Evolutionary conservation across 2,113 vertebrate genomes (phyloP).

Genomic region (Mus musculus): GRCm39 chr13:12494001-12494500

Average conservation of each 20-base stretch:
- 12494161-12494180: not conserved
- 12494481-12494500: not conserved
- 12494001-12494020: not conserved
- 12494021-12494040: no score
- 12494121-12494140: not conserved
- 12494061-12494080: not conserved
- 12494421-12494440: not conserved
- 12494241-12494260: not conserved
- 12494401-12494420: not conserved
- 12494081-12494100: not conserved
- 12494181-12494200: not conserved
- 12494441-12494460: rapidly evolving
- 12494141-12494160: not conserved
- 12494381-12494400: not conserved
- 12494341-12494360: not conserved
- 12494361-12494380: not conserved
- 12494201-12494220: not conserved
- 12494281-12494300: not conserved
- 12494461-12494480: not conserved
- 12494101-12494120: not conserved
- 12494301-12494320: not conserved
- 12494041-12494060: not conserved
- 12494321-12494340: not conserved
- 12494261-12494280: not conserved
- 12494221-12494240: not conserved